These are phyloP conservation scores for Aegypius monachus DNA, from an alignment of 2,113 vertebrate species.

Conservation along the genomic window DNA sequence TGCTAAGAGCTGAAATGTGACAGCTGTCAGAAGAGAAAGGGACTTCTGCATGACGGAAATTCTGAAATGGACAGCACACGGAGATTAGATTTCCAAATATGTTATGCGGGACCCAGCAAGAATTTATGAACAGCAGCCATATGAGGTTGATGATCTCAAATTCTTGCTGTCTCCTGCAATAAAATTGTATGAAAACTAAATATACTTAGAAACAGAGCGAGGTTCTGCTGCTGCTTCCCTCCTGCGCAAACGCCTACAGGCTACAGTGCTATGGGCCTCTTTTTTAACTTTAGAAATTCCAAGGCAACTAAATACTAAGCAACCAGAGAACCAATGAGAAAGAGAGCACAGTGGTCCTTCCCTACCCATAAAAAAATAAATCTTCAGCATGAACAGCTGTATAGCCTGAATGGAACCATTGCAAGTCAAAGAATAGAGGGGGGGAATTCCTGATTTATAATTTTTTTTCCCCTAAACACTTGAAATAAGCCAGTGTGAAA, in stretches of 20 bases:
- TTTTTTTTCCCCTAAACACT: neutral
- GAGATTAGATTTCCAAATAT: conserved; percentile 43
- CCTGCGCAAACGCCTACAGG: conserved; percentile 72
- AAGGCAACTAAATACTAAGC: conserved; percentile 76
- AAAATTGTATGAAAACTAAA: conserved; percentile 44
- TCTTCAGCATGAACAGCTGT: conserved; percentile 13
- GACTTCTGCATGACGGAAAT: neutral
- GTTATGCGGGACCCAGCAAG: neutral
- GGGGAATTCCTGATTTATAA: neutral
- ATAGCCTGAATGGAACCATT: neutral
- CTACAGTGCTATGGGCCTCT: conserved; percentile 35
- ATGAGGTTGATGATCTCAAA: conserved; percentile 47
- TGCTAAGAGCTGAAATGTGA: neutral
- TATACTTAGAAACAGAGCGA: conserved; percentile 68
- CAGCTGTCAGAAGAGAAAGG: neutral
- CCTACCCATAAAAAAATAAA: neutral
- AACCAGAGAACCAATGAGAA: conserved; percentile 67
- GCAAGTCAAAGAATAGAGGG: neutral
- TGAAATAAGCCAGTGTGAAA: neutral
- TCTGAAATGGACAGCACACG: neutral
- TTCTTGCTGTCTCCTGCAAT: conserved; percentile 61
- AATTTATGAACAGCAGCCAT: conserved; percentile 58
- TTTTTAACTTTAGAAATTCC: conserved; percentile 64
- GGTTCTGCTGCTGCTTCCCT: conserved; percentile 69
- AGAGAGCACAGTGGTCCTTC: neutral